A percentile compares a stretch with the other conserved stretches of the same genome.
phyloP scores from a whole-genome alignment of 1,140 invertebrate species.

The Uloborus diversus region DNA sequence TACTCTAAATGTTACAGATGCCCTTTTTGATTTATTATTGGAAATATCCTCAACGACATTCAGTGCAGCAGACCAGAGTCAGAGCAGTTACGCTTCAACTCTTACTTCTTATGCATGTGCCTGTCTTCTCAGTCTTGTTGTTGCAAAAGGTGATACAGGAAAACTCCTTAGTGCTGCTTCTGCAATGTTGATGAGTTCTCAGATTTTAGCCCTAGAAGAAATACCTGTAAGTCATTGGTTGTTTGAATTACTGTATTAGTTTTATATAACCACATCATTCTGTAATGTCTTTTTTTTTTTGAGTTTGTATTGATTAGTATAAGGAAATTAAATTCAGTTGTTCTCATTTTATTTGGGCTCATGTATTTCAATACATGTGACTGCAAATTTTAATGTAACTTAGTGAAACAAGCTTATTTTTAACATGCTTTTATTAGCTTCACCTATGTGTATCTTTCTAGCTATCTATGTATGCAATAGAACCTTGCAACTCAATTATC shows the following conservation, averaged over 20 bases:
- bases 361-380: too few relatives aligned
- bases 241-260: too few relatives aligned
- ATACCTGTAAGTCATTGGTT: constrained; percentile 53
- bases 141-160: constrained; percentile 93
- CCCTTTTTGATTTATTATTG: constrained; percentile 80
- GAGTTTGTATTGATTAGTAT: background rate
- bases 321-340: background rate
- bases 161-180: constrained; percentile 86
- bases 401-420: too few relatives aligned
- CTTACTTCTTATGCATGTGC: constrained; percentile 88
- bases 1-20: constrained; percentile 72
- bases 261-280: too few relatives aligned
- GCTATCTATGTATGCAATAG: too few relatives aligned
- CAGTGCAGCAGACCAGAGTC: constrained; percentile 33
- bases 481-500: too few relatives aligned
- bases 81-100: constrained; percentile 65
- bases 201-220: constrained; percentile 64
- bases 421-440: too few relatives aligned
- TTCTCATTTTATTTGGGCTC: background rate
- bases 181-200: constrained; percentile 86
- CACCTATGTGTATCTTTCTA: too few relatives aligned
- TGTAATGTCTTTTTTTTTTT: constrained; percentile 48
- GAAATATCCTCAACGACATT: constrained; percentile 74
- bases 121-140: constrained; percentile 87
- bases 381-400: too few relatives aligned